Conservation (phyloP, 2,888 invertebrate genomes). For the Cheilosia grossa region DNA sequence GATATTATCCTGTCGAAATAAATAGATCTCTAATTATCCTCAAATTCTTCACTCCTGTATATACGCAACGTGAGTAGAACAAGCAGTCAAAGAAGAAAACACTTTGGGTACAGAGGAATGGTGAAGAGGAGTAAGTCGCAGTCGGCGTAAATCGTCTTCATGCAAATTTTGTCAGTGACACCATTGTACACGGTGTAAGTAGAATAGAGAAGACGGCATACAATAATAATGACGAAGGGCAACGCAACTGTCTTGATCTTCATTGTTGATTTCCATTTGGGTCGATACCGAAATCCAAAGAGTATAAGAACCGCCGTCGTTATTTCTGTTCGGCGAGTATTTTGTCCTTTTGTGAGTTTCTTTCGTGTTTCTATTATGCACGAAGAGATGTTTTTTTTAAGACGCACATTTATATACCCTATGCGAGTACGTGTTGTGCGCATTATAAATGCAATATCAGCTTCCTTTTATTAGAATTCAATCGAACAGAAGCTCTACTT, state of each 20-base stretch:
- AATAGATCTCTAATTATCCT: constrained; percentile 60
- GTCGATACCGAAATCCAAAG: constrained; percentile 22
- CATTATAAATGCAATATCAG: constrained; percentile 43
- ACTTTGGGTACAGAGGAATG: background rate
- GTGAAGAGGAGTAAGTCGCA: background rate
- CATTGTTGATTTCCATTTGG: constrained; percentile 40
- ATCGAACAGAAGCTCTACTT: constrained; percentile 61
- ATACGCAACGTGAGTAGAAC: constrained; percentile 26
- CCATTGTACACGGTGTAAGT: constrained; percentile 13
- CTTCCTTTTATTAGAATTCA: constrained; percentile 53
- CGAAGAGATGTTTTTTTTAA: background rate
- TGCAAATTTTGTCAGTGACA: constrained; percentile 25
- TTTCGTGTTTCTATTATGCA: background rate
- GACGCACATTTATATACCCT: constrained; percentile 17
- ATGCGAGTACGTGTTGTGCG: constrained; percentile 18
- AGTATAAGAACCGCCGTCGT: constrained; percentile 11
- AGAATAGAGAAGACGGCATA: constrained; percentile 8
- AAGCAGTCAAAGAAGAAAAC: constrained; percentile 13
- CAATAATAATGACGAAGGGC: constrained; percentile 18
- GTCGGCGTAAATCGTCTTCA: constrained; percentile 20
- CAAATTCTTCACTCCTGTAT: constrained; percentile 29
- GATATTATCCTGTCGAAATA: constrained; percentile 50
- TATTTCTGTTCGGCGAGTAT: background rate
- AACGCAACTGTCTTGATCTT: constrained; percentile 20
- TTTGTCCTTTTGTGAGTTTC: constrained; percentile 3